Conservation (phyloP, 2,113 vertebrate genomes). For the Mirza zaza region DNA sequence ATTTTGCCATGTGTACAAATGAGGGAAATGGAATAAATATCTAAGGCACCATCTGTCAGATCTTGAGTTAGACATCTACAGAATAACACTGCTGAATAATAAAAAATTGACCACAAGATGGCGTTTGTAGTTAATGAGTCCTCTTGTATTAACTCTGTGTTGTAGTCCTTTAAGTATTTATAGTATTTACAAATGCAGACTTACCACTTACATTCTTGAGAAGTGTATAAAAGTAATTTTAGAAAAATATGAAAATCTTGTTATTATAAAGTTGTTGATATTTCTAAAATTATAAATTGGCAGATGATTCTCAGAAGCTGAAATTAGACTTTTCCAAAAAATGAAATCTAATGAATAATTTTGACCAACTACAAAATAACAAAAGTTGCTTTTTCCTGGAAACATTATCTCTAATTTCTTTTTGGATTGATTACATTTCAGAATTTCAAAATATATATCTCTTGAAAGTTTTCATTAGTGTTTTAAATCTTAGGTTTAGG, state of each 20-base stretch:
- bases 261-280: slow-evolving; percentile 14
- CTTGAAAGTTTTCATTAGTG: not conserved
- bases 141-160: not conserved
- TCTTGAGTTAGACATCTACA: not conserved
- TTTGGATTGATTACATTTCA: not conserved
- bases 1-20: not conserved
- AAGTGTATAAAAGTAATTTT: slow-evolving; percentile 24
- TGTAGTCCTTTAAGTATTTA: not conserved
- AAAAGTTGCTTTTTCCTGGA: not conserved
- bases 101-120: slow-evolving; percentile 73
- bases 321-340: not conserved
- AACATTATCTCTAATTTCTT: slow-evolving; percentile 6
- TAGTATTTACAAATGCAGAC: not conserved
- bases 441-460: not conserved
- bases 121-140: slow-evolving; percentile 68
- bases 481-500: not conserved
- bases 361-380: slow-evolving; percentile 12
- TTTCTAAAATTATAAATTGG: slow-evolving; percentile 40
- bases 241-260: not conserved
- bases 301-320: not conserved
- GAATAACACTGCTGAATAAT: not conserved
- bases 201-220: not conserved
- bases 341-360: slow-evolving; percentile 25
- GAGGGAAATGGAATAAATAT: not conserved
- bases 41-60: not conserved